Conservation (phyloP, 1,140 invertebrate genomes). For the Chrysoperla carnea region DNA sequence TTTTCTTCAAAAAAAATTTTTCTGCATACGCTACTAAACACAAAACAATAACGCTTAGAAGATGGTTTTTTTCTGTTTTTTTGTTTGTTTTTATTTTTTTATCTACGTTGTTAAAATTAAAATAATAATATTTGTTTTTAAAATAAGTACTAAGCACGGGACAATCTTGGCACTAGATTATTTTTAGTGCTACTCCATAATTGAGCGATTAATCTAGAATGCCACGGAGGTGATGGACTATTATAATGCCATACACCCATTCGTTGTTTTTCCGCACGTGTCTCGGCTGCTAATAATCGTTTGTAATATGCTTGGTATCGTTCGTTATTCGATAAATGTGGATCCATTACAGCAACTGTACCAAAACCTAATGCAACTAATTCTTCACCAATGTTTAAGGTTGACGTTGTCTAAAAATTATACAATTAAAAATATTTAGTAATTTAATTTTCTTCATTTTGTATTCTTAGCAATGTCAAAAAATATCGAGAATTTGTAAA, state of each 20-base stretch:
- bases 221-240: conserved; percentile 14
- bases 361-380: conserved; percentile 28
- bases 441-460: conserved; percentile 4
- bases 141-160: neutral
- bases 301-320: conserved; percentile 17
- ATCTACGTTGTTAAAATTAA: too few species aligned
- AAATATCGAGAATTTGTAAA: conserved; percentile 6
- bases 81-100: too few species aligned
- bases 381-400: conserved; percentile 20
- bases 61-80: too few species aligned
- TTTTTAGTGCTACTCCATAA: neutral
- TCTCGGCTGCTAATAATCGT: conserved; percentile 21
- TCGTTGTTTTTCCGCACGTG: conserved; percentile 21
- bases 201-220: neutral
- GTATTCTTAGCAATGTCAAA: conserved; percentile 8
- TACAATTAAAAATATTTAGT: too few species aligned
- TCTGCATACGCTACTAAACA: too few species aligned
- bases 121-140: too few species aligned
- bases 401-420: too few species aligned
- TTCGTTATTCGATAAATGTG: conserved; percentile 12
- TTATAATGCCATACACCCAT: conserved; percentile 29
- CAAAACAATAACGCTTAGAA: too few species aligned
- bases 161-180: neutral
- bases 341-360: conserved; percentile 13
- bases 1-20: too few species aligned